Evolutionary conservation across 1,140 invertebrate species (phyloP).

Genomic region (Camponotus vicinus): DNA sequence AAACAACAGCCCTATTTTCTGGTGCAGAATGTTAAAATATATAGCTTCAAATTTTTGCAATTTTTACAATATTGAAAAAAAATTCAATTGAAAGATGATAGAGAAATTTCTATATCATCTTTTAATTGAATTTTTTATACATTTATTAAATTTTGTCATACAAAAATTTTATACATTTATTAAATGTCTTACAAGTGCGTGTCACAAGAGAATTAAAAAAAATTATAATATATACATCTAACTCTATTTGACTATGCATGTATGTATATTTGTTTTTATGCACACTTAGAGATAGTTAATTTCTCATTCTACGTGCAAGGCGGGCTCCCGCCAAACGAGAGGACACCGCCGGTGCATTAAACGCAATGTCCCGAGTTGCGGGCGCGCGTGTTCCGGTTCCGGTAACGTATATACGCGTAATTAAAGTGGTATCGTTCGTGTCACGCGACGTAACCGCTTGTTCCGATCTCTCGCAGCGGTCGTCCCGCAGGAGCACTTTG

Average conservation of each 20-base stretch:
- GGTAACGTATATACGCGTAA: constrained; percentile 56
- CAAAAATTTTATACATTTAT: too few relatives aligned
- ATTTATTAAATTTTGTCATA: too few relatives aligned
- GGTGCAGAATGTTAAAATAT: neutral
- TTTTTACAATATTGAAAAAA: neutral
- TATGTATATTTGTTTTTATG: neutral
- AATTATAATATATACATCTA: too few relatives aligned
- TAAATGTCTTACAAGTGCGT: too few relatives aligned
- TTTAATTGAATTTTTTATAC: too few relatives aligned
- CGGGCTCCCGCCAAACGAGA: neutral
- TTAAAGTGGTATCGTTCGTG: constrained; percentile 64
- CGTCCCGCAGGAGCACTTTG: constrained; percentile 59
- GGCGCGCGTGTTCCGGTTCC: neutral
- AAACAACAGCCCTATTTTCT: neutral
- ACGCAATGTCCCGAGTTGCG: constrained; percentile 8
- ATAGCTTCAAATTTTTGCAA: neutral
- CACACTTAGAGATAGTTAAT: neutral
- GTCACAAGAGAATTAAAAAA: too few relatives aligned
- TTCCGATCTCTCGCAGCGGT: constrained; percentile 23
- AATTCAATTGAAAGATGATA: neutral
- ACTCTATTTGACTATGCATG: too few relatives aligned
- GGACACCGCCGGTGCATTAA: neutral
- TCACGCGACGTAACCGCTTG: constrained; percentile 57
- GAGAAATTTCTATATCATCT: too few relatives aligned
- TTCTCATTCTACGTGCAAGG: neutral